Percentiles rank a stretch among this genome's conserved stretches.
phyloP scores from a whole-genome alignment of 2,888 invertebrate species.

The Trachelus troglodyta region DNA sequence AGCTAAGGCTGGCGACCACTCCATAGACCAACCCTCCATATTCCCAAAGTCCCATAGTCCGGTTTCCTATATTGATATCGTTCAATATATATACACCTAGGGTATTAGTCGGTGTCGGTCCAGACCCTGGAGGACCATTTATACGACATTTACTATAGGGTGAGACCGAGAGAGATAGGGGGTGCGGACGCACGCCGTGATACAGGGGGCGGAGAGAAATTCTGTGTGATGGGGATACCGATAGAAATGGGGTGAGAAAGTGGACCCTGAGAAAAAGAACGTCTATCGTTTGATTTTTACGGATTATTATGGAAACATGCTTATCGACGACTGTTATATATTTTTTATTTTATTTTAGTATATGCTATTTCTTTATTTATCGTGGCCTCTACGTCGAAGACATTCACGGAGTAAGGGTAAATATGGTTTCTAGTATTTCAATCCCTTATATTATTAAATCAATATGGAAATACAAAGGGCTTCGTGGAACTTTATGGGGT shows the following conservation, averaged over 20 bases:
- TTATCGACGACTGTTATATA: background rate
- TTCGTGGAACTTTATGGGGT: background rate
- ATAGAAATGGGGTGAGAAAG: background rate
- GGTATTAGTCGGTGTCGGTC: conserved; percentile 52
- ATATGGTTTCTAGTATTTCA: background rate
- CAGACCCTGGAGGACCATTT: conserved; percentile 52
- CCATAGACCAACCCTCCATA: conserved; percentile 5
- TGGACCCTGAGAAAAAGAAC: conserved; percentile 31
- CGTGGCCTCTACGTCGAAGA: background rate
- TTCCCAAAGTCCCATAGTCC: conserved; percentile 27
- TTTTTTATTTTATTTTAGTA: background rate
- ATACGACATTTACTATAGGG: conserved; percentile 48
- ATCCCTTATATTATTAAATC: background rate
- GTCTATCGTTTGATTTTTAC: conserved; percentile 47
- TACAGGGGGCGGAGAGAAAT: background rate
- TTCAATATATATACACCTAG: conserved; percentile 17
- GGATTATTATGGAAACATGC: conserved; percentile 28
- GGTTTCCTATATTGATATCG: conserved; percentile 55
- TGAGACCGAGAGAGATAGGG: background rate
- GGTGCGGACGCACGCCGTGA: background rate
- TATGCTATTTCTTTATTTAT: background rate
- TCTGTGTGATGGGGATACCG: background rate
- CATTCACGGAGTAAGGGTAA: background rate
- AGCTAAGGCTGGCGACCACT: conserved; percentile 29
- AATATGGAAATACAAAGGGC: background rate